Evolutionary conservation across 2,113 vertebrate genomes (phyloP), one percentile per base, ranked within the genome.

Genomic region (Sphyrna mokarran): DNA sequence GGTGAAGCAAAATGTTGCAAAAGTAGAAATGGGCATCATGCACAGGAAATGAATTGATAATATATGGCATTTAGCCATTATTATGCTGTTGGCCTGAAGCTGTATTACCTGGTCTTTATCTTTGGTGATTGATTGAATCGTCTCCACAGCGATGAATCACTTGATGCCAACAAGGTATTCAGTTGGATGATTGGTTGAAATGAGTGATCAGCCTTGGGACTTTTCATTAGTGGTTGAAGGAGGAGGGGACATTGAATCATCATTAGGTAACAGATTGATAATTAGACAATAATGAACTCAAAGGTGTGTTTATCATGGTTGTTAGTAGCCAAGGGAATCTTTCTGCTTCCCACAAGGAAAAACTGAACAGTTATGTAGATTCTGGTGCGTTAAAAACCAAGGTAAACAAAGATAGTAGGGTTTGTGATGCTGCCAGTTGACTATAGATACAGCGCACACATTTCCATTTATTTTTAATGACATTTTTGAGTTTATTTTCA

Each of bases 391-490:
- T 95, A 7, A 43, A 43, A 20, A 72, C 33, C 58, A 40, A 94
- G n/a, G 3, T 94, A 94, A 94, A 94, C n/a, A 94, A 54, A 72
- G 37, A 37, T 48, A 48, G 72, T 54, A 29, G 68, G 48, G 23
- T 72, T 20, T 72, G 9, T 95, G 29, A 16, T 29, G 26, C 43
- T 95, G 66, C 66, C 66, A 43, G 66, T 70, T 63, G 89, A 66
- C 33, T 68, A 63, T 37, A 20, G 61, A 66, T 93, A 66, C 63
- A 93, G 89, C 37, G 33, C 26, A 72, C 48, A 43, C 40, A 76
- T 54, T 95, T 95, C n/a, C 94, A 95, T 95, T 95, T 72, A 54
- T 95, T 72, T 95, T 48, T 72, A 93, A 72, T 72, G 69, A 95
- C 37, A 95, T 95, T 95, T 70, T 69, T 43, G 37, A 72, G 94